These are phyloP conservation scores for Lophius americanus DNA, from an alignment of 2,797 vertebrate genomes.

Conservation along the genomic window DNA sequence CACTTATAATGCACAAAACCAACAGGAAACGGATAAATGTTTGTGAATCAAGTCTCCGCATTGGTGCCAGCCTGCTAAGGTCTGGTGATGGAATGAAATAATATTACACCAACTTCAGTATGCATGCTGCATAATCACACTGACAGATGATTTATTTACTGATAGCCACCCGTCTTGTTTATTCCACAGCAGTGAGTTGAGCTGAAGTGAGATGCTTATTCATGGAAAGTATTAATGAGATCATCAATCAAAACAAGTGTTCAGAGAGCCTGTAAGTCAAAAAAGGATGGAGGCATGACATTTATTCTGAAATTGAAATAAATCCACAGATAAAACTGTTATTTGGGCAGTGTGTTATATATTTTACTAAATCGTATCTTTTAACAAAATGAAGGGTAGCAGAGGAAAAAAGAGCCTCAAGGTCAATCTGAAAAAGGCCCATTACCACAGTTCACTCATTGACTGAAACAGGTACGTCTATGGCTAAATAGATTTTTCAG, in stretches of 20 bases:
- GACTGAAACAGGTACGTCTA: conserved; percentile 32
- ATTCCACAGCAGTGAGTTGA: conserved; percentile 55
- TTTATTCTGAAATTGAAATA: conserved; percentile 58
- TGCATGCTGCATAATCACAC: conserved; percentile 49
- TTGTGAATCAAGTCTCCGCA: conserved; percentile 45
- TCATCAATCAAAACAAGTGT: conserved; percentile 65
- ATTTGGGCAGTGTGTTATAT: neutral
- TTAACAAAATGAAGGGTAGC: neutral
- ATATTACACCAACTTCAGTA: conserved; percentile 52
- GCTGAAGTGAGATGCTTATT: conserved; percentile 32
- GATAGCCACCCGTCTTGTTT: conserved; percentile 43
- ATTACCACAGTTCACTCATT: conserved; percentile 28
- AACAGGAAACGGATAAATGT: conserved; percentile 51
- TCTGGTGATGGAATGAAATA: conserved; percentile 63
- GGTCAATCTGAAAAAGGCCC: conserved; percentile 18
- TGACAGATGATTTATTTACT: conserved; percentile 67
- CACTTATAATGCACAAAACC: conserved; percentile 40
- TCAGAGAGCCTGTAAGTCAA: conserved; percentile 34
- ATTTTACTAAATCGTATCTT: neutral
- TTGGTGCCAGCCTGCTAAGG: conserved; percentile 28
- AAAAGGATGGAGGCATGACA: conserved; percentile 36
- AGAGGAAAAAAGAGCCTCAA: conserved; percentile 9
- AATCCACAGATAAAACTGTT: conserved; percentile 22
- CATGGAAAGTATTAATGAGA: conserved; percentile 62
- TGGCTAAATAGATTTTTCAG: conserved; percentile 40